Percentiles rank a stretch among this genome's conserved stretches.
Conservation (phyloP, 2,113 vertebrate species). For the Zingel zingel region DNA sequence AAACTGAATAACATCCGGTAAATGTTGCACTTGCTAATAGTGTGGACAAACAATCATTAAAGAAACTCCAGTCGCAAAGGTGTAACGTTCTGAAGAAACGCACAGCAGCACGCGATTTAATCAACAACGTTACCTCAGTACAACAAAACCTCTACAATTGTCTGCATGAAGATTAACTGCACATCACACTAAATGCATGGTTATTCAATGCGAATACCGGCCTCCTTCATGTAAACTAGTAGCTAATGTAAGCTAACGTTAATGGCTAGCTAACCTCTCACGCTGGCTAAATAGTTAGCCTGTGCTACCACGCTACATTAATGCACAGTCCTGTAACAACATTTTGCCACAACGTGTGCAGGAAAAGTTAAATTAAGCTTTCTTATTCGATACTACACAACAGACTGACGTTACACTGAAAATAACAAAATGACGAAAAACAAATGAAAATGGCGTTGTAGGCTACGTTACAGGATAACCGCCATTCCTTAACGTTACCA, state of each 20-base stretch:
- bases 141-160: neutral
- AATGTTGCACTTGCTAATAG: slow-evolving; percentile 28
- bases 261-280: slow-evolving; percentile 52
- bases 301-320: slow-evolving; percentile 47
- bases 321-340: slow-evolving; percentile 5
- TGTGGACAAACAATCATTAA: neutral
- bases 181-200: neutral
- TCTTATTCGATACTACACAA: too few species aligned
- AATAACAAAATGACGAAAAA: slow-evolving; percentile 64
- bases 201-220: slow-evolving; percentile 24
- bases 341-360: neutral
- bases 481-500: slow-evolving; percentile 86
- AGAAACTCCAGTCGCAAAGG: neutral
- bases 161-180: neutral
- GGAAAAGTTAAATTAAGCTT: too few species aligned
- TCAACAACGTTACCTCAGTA: neutral
- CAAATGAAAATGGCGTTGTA: slow-evolving; percentile 88
- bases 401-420: neutral
- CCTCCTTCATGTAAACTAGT: slow-evolving; percentile 39
- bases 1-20: neutral
- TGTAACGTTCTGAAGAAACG: neutral
- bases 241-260: slow-evolving; percentile 63
- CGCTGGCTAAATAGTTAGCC: slow-evolving; percentile 57
- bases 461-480: slow-evolving; percentile 62
- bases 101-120: neutral